Conservation (phyloP, 2,888 invertebrate genomes). For the Nomada fabriciana region DNA sequence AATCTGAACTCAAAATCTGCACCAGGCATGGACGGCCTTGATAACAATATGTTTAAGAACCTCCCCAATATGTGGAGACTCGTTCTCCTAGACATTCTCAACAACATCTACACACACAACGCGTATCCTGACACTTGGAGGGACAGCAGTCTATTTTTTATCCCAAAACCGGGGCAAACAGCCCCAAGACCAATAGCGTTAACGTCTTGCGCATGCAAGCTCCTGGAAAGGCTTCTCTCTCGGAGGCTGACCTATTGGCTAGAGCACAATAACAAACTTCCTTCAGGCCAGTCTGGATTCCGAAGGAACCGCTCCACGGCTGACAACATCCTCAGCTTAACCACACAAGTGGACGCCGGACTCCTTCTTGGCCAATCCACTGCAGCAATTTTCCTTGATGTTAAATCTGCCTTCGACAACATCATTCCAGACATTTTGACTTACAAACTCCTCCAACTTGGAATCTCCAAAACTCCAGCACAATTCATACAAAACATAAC, state of each 20-base stretch:
- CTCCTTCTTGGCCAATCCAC: background rate
- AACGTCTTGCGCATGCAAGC: conserved; percentile 15
- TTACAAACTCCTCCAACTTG: background rate
- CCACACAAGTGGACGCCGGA: background rate
- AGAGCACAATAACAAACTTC: background rate
- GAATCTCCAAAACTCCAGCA: no score
- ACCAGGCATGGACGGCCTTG: conserved; percentile 1
- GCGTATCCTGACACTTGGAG: background rate
- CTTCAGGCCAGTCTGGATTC: conserved; percentile 6
- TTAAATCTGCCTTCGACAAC: conserved; percentile 20
- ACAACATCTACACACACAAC: background rate
- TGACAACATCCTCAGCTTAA: conserved; percentile 14
- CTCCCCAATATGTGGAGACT: background rate
- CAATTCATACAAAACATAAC: conserved; percentile 7
- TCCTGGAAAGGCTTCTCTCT: conserved; percentile 14
- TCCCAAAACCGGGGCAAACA: background rate
- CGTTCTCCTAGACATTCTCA: background rate
- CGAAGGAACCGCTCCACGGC: conserved; percentile 8
- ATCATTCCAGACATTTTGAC: background rate
- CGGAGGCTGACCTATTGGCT: conserved; percentile 16
- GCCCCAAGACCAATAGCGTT: conserved; percentile 18
- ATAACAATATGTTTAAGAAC: conserved; percentile 9
- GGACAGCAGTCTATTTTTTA: background rate
- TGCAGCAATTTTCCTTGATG: background rate
- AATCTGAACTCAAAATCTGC: background rate